phyloP scores from a whole-genome alignment of 2,888 invertebrate genomes.

The Ormyrus labotus region DNA sequence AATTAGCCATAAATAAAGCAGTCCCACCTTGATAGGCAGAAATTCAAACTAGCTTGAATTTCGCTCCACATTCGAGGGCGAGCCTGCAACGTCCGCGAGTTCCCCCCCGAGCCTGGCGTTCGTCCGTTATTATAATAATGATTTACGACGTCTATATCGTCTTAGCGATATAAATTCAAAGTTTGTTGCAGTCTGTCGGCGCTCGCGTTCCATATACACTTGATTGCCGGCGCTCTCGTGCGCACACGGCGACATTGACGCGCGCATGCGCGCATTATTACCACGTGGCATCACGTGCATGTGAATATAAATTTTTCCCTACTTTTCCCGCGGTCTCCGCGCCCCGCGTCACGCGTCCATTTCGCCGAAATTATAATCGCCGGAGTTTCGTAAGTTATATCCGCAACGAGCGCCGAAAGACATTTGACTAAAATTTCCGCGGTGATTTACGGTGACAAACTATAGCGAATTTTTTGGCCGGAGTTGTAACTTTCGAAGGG shows the following conservation, averaged over 20 bases:
- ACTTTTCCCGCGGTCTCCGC: too few species aligned
- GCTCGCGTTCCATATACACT: neutral
- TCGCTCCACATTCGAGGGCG: neutral
- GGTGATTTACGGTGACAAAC: neutral
- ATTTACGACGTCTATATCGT: conserved; percentile 70
- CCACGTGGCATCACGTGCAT: conserved; percentile 47
- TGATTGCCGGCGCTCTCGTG: conserved; percentile 14
- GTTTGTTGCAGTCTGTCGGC: conserved; percentile 57
- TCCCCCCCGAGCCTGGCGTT: conserved; percentile 48
- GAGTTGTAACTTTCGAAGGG: neutral
- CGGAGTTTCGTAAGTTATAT: conserved; percentile 40
- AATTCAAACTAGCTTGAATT: too few species aligned
- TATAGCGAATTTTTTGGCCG: neutral
- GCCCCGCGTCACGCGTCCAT: neutral
- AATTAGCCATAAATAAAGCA: too few species aligned
- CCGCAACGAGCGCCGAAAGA: conserved; percentile 1
- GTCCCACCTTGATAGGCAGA: too few species aligned
- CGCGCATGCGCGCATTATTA: conserved; percentile 39
- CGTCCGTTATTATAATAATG: conserved; percentile 68
- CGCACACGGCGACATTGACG: neutral
- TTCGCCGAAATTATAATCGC: conserved; percentile 43
- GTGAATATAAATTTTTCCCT: conserved; percentile 40
- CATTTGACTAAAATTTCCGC: conserved; percentile 26
- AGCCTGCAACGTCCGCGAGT: conserved; percentile 54
- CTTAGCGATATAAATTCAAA: conserved; percentile 71